Evolutionary conservation across 2,113 vertebrate genomes (phyloP), one percentile per base, ranked within the genome.

Genomic region (Dasyprocta punctata): DNA sequence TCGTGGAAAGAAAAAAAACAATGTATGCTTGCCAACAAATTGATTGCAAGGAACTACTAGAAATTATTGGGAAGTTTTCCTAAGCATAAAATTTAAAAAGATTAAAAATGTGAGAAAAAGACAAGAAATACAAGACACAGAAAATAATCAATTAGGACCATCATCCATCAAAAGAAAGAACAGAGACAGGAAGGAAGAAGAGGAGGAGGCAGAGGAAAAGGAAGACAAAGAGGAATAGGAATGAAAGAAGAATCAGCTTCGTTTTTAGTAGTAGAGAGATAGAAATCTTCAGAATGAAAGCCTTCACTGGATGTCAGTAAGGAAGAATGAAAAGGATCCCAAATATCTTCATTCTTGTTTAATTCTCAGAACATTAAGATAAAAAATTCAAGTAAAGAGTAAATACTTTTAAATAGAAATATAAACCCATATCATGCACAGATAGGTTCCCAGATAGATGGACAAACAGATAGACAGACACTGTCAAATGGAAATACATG

Each of bases 321-420:
- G 84, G 88, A 94, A 56, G 33, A 97, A 73, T 71, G n/a, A 41
- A 88, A 73, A 71, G 86, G 47, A 30, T 17, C 47, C 54, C 1
- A 9, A 3, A 3, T 65, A 44, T 30, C 80, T 44, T 96, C 30
- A 77, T 38, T 26, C 24, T 82, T 90, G 47, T 44, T 41, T 14
- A 89, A 86, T 89, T 89, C n/a, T 81, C 20, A 86, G 61, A 89
- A 94, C 38, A 94, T 81, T 49, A 52, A 89, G 71, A 89, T 89
- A 73, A n/a, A 10, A 17, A 86, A 49, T n/a, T 16, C 19, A 60
- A 14, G 9, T 54, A 86, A 65, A 56, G 9, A 19, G 8, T 73
- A 63, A 88, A 71, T 26, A n/a, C 38, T 84, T 83, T 87, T 60
- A 87, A 56, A 49, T 30, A 78, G 24, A 92, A 82, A 86, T 69